Conservation (phyloP, 2,113 vertebrate species). For the Plectropomus leopardus region DNA sequence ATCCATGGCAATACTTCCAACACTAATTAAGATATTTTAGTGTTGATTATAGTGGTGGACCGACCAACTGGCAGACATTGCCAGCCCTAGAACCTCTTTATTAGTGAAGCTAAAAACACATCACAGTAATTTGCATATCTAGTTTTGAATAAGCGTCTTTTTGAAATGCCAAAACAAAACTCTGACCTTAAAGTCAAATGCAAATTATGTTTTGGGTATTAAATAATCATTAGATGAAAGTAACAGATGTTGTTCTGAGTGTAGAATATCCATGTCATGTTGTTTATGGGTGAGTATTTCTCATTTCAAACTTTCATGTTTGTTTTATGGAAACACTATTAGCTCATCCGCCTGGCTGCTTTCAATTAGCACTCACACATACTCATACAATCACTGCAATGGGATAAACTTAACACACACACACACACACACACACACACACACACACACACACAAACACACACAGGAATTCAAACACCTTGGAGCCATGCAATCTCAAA, state of each 20-base stretch:
- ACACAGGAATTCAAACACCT: slow-evolving; percentile 18
- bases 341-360: slow-evolving; percentile 24
- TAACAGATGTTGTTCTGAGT: background rate
- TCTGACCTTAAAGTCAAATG: background rate
- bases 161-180: background rate
- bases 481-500: slow-evolving; percentile 10
- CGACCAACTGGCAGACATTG: background rate
- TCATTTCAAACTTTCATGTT: background rate
- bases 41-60: background rate
- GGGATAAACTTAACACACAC: background rate
- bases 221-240: slow-evolving; percentile 1
- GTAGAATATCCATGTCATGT: no score
- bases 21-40: background rate
- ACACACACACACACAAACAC: slow-evolving; percentile 8
- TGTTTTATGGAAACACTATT: background rate
- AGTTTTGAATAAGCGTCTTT: background rate
- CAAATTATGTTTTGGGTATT: background rate
- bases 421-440: background rate
- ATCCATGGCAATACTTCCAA: background rate
- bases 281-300: background rate
- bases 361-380: background rate
- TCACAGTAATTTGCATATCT: background rate
- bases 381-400: background rate
- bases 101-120: background rate
- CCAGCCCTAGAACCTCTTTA: background rate